phyloP scores from a whole-genome alignment of 1,140 invertebrate genomes.

The Drosophila bifasciata region DNA sequence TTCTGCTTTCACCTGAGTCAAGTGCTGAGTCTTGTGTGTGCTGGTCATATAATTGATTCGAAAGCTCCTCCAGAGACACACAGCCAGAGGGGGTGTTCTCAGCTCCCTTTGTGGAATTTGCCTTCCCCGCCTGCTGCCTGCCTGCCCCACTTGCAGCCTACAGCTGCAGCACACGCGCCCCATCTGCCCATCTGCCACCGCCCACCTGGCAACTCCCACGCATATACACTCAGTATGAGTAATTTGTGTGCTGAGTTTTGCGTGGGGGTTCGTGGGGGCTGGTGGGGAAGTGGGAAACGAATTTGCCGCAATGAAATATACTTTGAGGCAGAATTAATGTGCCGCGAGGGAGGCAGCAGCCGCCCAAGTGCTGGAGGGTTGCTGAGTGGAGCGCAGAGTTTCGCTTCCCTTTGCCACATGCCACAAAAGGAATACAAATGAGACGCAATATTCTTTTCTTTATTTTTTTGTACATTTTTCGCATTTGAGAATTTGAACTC shows the following conservation, averaged over 20 bases:
- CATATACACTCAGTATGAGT: conserved; percentile 12
- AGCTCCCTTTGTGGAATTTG: too few species aligned
- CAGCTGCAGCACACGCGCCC: background rate
- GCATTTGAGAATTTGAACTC: background rate
- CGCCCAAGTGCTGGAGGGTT: background rate
- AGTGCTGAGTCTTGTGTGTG: too few species aligned
- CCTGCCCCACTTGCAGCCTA: background rate
- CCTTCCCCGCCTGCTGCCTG: too few species aligned
- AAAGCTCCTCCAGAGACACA: too few species aligned
- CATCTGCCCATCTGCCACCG: too few species aligned
- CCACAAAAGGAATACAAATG: conserved; percentile 70
- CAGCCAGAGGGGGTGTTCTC: too few species aligned
- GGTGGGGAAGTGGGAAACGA: too few species aligned
- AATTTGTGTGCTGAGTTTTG: conserved; percentile 15
- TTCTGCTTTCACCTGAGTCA: background rate
- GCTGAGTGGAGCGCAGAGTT: background rate
- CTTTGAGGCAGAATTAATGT: conserved; percentile 53
- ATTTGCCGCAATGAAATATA: conserved; percentile 28
- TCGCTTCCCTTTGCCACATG: conserved; percentile 21
- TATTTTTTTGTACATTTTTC: conserved; percentile 48
- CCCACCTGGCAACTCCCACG: background rate
- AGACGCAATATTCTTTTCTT: too few species aligned
- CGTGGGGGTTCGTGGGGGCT: background rate
- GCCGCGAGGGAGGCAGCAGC: background rate
- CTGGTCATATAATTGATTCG: too few species aligned